These are phyloP conservation scores for Vimba vimba DNA, from an alignment of 2,113 vertebrate species.

Conservation along the genomic window DNA sequence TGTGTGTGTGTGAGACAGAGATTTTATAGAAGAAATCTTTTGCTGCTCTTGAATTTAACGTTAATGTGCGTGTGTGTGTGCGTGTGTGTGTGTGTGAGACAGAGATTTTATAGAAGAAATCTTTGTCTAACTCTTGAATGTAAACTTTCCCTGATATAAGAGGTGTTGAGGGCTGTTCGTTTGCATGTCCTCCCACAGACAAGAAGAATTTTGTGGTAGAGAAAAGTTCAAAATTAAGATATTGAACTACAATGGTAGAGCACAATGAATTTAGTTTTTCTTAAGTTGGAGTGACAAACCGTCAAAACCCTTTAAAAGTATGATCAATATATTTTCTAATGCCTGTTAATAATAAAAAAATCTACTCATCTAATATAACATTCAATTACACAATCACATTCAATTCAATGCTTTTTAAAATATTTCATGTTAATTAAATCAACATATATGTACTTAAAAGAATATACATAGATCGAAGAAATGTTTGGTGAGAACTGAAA, in stretches of 20 bases:
- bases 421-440: not conserved
- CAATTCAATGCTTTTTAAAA: too few species aligned
- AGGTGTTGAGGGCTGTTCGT: not conserved
- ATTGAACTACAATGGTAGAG: not conserved
- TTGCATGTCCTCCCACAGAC: constrained; percentile 35
- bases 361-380: not conserved
- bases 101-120: not conserved
- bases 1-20: not conserved
- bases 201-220: not conserved
- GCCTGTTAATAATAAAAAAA: not conserved
- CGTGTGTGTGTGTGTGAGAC: not conserved
- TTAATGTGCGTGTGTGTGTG: not conserved
- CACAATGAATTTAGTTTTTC: not conserved
- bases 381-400: too few species aligned
- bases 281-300: not conserved
- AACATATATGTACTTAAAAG: not conserved
- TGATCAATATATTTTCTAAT: not conserved
- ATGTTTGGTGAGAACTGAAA: not conserved
- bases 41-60: too few species aligned
- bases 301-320: not conserved
- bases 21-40: constrained; percentile 6
- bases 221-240: constrained; percentile 2
- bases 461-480: not conserved
- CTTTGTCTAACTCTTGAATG: constrained; percentile 12
- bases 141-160: constrained; percentile 31